A percentile compares a stretch with the other conserved stretches of the same genome.
These are phyloP conservation scores for Synchiropus splendidus DNA, from an alignment of 2,113 vertebrate genomes.

Conservation along the genomic window DNA sequence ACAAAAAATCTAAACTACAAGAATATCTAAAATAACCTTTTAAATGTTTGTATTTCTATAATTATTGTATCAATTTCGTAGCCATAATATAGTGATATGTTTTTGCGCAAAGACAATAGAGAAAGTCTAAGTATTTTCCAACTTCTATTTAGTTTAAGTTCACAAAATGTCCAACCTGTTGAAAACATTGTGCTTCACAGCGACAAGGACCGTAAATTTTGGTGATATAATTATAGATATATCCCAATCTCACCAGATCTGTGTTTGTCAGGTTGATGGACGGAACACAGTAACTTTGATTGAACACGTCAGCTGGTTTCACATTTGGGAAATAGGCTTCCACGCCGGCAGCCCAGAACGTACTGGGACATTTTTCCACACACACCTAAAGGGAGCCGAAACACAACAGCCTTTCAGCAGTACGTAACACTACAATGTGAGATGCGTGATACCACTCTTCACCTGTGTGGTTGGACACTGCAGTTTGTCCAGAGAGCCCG, in stretches of 20 bases:
- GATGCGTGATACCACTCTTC: neutral
- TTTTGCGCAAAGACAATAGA: too few species aligned
- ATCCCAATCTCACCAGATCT: constrained; percentile 23
- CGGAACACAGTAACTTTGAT: constrained; percentile 58
- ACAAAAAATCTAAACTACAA: too few species aligned
- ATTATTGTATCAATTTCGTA: too few species aligned
- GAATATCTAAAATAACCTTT: too few species aligned
- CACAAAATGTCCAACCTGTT: too few species aligned
- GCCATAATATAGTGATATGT: too few species aligned
- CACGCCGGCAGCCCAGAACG: constrained; percentile 1
- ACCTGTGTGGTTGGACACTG: constrained; percentile 84
- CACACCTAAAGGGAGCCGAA: constrained; percentile 66
- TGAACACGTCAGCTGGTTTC: constrained; percentile 10
- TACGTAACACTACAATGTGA: neutral
- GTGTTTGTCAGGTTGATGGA: constrained; percentile 47
- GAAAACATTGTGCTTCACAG: too few species aligned
- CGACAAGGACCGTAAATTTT: too few species aligned
- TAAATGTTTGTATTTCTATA: too few species aligned
- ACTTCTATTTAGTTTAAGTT: too few species aligned
- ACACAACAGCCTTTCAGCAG: neutral
- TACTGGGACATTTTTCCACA: constrained; percentile 62
- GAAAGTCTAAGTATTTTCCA: too few species aligned
- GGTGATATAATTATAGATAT: too few species aligned
- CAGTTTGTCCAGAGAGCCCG: constrained; percentile 58
- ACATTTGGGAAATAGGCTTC: rapidly evolving